A percentile compares a stretch with the other conserved stretches of the same genome.
These are phyloP conservation scores for Xestia sexstrigata DNA, from an alignment of 2,888 invertebrate species.

Conservation along the genomic window DNA sequence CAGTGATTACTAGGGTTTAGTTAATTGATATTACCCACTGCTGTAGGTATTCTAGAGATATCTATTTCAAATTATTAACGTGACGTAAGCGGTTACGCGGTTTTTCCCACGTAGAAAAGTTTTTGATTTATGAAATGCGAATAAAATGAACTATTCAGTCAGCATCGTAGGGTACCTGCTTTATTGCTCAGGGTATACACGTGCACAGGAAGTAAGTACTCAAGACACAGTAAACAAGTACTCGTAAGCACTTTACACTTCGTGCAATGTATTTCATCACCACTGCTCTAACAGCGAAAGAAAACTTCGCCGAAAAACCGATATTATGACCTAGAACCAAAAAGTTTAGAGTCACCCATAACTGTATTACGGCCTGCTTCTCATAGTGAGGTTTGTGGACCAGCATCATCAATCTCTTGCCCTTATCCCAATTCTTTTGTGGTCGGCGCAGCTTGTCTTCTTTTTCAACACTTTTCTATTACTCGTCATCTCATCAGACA, in stretches of 20 bases:
- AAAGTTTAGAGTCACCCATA: neutral
- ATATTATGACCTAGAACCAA: neutral
- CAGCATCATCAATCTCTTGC: neutral
- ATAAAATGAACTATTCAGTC: no score
- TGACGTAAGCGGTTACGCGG: neutral
- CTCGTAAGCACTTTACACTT: neutral
- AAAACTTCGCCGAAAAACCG: neutral
- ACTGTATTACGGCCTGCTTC: neutral
- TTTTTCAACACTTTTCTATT: no score
- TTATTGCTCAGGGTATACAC: neutral
- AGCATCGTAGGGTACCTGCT: neutral
- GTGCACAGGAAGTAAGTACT: neutral
- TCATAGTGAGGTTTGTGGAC: neutral
- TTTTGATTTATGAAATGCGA: neutral
- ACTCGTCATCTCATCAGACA: no score
- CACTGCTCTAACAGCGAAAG: neutral
- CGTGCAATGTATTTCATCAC: neutral
- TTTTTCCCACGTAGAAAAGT: neutral
- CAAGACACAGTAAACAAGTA: neutral
- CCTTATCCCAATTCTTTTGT: no score
- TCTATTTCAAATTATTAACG: slow-evolving; percentile 13
- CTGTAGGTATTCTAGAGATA: neutral
- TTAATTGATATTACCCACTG: slow-evolving; percentile 17
- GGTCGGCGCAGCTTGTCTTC: no score
- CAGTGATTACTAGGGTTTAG: slow-evolving; percentile 27